Percentiles rank a stretch among this genome's conserved stretches.
These are phyloP conservation scores for Lomographa bimaculata DNA, from an alignment of 2,888 invertebrate species.

Conservation along the genomic window DNA sequence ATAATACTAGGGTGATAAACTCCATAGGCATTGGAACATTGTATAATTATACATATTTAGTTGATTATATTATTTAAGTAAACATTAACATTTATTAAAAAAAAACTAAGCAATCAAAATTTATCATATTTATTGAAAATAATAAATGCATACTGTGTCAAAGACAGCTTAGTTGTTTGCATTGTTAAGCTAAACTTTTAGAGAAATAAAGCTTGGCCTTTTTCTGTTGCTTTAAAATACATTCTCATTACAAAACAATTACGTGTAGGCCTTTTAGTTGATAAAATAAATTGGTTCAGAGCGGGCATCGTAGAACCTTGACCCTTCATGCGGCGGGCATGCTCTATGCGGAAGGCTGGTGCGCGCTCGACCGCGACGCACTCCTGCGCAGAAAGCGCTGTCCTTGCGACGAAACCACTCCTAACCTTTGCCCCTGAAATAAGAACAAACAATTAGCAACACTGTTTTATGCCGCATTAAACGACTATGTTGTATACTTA, in stretches of 20 bases:
- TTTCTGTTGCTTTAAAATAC: slow-evolving; percentile 29
- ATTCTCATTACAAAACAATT: slow-evolving; percentile 36
- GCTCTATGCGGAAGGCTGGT: slow-evolving; percentile 72
- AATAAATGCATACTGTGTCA: too few species aligned
- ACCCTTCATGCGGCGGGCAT: slow-evolving; percentile 52
- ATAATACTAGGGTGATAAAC: too few species aligned
- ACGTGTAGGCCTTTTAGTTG: slow-evolving; percentile 35
- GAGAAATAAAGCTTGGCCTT: too few species aligned
- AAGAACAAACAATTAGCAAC: slow-evolving; percentile 30
- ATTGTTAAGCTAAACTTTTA: slow-evolving; percentile 28
- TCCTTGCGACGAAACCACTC: slow-evolving; percentile 65
- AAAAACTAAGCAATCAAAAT: too few species aligned
- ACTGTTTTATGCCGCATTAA: slow-evolving; percentile 15
- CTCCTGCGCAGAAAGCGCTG: slow-evolving; percentile 80
- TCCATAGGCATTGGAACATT: too few species aligned
- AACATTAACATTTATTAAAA: too few species aligned
- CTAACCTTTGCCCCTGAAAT: slow-evolving; percentile 64
- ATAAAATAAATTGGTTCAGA: slow-evolving; percentile 50
- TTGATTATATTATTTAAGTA: too few species aligned
- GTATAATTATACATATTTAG: too few species aligned
- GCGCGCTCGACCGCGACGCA: slow-evolving; percentile 64
- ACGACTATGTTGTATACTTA: too few species aligned
- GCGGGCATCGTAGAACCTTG: slow-evolving; percentile 55
- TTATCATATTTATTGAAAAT: too few species aligned
- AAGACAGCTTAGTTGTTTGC: too few species aligned